Percentiles rank a stretch among this genome's conserved stretches.
These are phyloP conservation scores for Sebastes iracundus DNA, from an alignment of 2,797 vertebrate genomes.

Conservation along the genomic window DNA sequence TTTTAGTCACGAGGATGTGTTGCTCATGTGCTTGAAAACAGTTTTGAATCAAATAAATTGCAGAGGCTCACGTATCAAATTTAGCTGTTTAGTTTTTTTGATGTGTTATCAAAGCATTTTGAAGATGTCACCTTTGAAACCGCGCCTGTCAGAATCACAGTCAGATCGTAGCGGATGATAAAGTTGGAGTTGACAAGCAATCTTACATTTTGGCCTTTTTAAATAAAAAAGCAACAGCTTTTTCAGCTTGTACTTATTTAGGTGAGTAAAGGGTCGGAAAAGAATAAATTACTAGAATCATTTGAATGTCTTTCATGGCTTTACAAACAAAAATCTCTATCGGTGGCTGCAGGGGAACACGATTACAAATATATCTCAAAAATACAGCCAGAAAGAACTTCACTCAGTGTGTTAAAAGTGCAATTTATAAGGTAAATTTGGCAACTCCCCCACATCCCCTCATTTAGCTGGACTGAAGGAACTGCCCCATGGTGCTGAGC, in stretches of 20 bases:
- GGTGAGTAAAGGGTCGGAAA: not conserved
- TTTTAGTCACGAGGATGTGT: not conserved
- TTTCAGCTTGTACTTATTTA: not conserved
- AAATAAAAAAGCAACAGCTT: constrained; percentile 23
- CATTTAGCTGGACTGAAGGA: constrained; percentile 25
- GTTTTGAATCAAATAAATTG: not conserved
- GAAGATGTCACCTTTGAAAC: constrained; percentile 19
- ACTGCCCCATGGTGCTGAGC: constrained; percentile 1
- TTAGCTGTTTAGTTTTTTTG: not conserved
- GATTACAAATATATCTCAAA: not conserved
- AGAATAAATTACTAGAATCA: not conserved
- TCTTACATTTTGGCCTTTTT: constrained; percentile 36
- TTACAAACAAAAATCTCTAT: not conserved
- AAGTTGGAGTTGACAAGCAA: constrained; percentile 28
- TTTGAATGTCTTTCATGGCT: not conserved
- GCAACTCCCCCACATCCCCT: not conserved
- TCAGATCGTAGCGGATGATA: not conserved
- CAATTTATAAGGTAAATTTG: not conserved
- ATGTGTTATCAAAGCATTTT: constrained; percentile 29
- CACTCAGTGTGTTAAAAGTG: not conserved
- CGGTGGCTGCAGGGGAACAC: not conserved
- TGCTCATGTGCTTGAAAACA: not conserved
- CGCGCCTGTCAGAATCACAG: constrained; percentile 28
- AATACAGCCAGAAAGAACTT: not conserved
- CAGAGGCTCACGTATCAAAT: not conserved